Evolutionary conservation across 2,888 invertebrate genomes (phyloP), one percentile per base, ranked within the genome.

Genomic region (Cephus pulcher): DNA sequence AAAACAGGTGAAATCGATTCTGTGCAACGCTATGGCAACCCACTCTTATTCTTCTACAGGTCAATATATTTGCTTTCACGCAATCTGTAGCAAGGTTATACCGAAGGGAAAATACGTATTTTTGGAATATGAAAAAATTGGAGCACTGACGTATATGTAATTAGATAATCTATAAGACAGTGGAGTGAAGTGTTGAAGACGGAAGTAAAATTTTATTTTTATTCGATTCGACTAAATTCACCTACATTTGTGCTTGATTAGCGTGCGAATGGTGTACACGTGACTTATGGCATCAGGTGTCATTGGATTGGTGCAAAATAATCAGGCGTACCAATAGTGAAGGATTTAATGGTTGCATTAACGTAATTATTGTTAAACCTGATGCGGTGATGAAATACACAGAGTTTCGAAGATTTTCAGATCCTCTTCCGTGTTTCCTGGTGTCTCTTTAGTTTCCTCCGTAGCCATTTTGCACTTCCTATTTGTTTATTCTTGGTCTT

Each of bases 401-500:
- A 96, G 91, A 9, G 94, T 93, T 92, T 96, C 95, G 89, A 95
- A 96, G 82, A 96, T 94, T 88, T 94, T 94, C 95, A 96, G 96
- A 90, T 96, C 96, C 88, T 96, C 95, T 82, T 94, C 93, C 37
- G 93, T 92, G 87, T 94, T 94, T 79, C 92, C 91, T 69, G 88
- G 86, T 56, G 86, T 81, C 77, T 87, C 86, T 35, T 86, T 87
- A 77, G 86, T 85, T 74, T 86, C 86, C 76, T 86, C 86, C 79
- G 84, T 56, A 75, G 84, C 80, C 84, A 85, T 85, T n/a, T 34
- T 75, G 70, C 32, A 69, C 77, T 79, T 56, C 34, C 71, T 80
- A 35, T 37, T 32, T 70, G 33, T 35, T 56, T 9, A 73, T 74
- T 81, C 75, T 56, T 56, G 23, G 15, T 56, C 56, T 56, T 56